phyloP scores from a whole-genome alignment of 2,113 vertebrate species.

The Paraplagusia blochii region DNA sequence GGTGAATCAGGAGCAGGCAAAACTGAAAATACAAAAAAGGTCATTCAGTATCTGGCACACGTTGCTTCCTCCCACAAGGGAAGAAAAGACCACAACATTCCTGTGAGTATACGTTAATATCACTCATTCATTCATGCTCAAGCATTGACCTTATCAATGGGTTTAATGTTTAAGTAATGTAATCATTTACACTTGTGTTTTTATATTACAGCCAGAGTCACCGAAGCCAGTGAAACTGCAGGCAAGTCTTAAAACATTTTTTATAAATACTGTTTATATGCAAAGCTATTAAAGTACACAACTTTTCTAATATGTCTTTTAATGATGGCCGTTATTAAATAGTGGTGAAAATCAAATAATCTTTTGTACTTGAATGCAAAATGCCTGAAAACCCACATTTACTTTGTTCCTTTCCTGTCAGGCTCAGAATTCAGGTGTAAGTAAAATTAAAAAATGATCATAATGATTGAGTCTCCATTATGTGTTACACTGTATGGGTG shows the following conservation, averaged over 20 bases:
- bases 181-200: constrained; percentile 87
- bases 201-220: constrained; percentile 89
- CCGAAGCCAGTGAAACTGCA: constrained; percentile 93
- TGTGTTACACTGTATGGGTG: constrained; percentile 16
- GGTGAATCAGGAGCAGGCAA: constrained; percentile 98
- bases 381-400: constrained; percentile 4
- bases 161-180: constrained; percentile 54
- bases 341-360: not conserved
- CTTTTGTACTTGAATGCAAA: not conserved
- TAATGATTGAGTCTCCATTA: constrained; percentile 10
- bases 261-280: constrained; percentile 50
- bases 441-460: constrained; percentile 47
- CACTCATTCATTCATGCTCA: not conserved
- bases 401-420: constrained; percentile 47
- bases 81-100: constrained; percentile 95
- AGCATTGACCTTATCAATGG: too few relatives aligned
- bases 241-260: constrained; percentile 85
- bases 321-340: not conserved
- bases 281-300: constrained; percentile 31
- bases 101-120: constrained; percentile 81
- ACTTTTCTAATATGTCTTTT: constrained; percentile 1
- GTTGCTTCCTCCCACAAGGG: constrained; percentile 98
- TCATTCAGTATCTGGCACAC: constrained; percentile 98
- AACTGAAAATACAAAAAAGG: constrained; percentile 98
- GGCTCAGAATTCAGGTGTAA: constrained; percentile 66